These are phyloP conservation scores for Metaphire vulgaris DNA, from an alignment of 1,140 invertebrate species.

Conservation along the genomic window DNA sequence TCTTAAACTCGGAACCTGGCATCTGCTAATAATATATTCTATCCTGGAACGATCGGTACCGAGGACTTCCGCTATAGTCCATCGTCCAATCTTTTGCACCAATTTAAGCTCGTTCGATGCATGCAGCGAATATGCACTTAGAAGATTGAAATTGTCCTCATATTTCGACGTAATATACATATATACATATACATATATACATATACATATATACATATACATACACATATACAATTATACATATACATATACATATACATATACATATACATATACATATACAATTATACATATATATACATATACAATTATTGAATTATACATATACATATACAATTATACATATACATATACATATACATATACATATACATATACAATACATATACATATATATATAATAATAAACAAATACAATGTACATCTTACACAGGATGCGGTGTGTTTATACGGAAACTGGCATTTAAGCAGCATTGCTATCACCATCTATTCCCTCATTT, in stretches of 20 bases:
- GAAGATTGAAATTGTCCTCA: background rate
- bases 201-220: background rate
- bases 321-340: background rate
- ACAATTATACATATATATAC: background rate
- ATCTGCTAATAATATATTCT: no score
- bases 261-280: background rate
- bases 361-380: background rate
- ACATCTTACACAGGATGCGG: no score
- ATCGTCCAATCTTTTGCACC: no score
- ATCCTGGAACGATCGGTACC: no score
- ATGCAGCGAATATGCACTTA: background rate
- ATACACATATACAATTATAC: background rate
- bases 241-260: background rate
- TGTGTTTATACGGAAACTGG: background rate
- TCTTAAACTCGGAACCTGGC: no score
- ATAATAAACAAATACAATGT: background rate
- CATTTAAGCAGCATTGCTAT: background rate
- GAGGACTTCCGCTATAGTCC: no score
- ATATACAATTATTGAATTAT: background rate
- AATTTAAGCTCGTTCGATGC: background rate
- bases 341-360: background rate
- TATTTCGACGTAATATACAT: background rate
- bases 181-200: background rate
- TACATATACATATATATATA: background rate
- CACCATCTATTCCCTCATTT: background rate